Percentiles rank a stretch among this genome's conserved stretches.
Evolutionary conservation across 2,888 invertebrate genomes (phyloP).

Genomic region (Bellardia bayeri): DNA sequence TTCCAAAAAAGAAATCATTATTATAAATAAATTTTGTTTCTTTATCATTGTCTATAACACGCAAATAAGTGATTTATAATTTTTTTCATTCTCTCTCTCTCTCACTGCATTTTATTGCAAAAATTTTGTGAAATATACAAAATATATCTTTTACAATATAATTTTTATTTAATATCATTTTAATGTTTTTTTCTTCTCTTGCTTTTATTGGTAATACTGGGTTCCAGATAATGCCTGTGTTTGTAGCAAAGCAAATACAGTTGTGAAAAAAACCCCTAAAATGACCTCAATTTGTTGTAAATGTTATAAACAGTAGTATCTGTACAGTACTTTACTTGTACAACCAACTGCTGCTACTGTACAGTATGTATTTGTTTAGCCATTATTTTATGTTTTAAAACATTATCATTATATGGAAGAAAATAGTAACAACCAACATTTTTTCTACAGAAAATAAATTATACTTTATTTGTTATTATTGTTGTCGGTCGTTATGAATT

Average conservation of each 20-base stretch:
- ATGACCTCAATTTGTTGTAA: conserved; percentile 69
- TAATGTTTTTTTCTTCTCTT: conserved; percentile 66
- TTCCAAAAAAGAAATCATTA: conserved; percentile 41
- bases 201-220: conserved; percentile 10
- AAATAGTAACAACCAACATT: conserved; percentile 17
- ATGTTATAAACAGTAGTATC: conserved; percentile 28
- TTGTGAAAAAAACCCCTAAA: conserved; percentile 49
- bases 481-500: conserved; percentile 24
- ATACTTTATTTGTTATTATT: conserved; percentile 37
- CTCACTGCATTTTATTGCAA: conserved; percentile 33
- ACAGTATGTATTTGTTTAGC: conserved; percentile 65
- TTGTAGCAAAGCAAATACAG: background rate
- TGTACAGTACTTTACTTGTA: background rate
- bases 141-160: conserved; percentile 69
- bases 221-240: background rate
- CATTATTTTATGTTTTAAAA: conserved; percentile 69
- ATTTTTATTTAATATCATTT: conserved; percentile 73
- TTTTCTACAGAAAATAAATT: conserved; percentile 57
- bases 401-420: conserved; percentile 65
- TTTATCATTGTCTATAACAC: conserved; percentile 72
- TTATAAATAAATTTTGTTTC: conserved; percentile 44
- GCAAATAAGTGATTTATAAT: conserved; percentile 74
- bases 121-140: conserved; percentile 28
- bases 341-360: conserved; percentile 2
- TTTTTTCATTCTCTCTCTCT: conserved; percentile 33